These are phyloP conservation scores for Criorhina ranunculi DNA, from an alignment of 2,888 invertebrate genomes.

Conservation along the genomic window DNA sequence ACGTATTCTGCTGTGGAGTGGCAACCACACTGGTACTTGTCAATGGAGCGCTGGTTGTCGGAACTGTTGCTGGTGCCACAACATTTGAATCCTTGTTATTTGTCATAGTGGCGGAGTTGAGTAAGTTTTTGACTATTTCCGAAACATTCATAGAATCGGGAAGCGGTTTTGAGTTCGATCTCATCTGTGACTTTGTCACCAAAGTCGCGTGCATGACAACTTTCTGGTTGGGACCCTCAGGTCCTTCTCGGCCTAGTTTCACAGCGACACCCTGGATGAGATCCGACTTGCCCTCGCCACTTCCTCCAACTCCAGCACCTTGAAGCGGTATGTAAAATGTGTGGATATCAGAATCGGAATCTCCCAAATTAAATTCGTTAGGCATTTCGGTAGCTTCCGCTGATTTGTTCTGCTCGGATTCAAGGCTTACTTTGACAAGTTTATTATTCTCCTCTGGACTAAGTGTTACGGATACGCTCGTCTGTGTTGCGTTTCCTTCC, in stretches of 20 bases:
- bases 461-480: constrained; percentile 82
- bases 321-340: constrained; percentile 88
- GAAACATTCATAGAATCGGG: constrained; percentile 83
- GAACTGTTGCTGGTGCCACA: constrained; percentile 39
- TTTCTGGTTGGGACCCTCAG: constrained; percentile 87
- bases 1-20: constrained; percentile 34
- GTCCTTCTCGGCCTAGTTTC: constrained; percentile 88
- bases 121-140: constrained; percentile 83
- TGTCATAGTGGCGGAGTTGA: constrained; percentile 79
- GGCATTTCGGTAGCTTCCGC: constrained; percentile 47
- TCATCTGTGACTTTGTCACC: constrained; percentile 87
- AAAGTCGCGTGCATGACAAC: constrained; percentile 88
- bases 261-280: constrained; percentile 88
- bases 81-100: constrained; percentile 67
- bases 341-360: constrained; percentile 86
- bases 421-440: constrained; percentile 86
- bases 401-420: constrained; percentile 81
- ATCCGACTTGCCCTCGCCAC: constrained; percentile 80
- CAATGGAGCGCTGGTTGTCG: constrained; percentile 7
- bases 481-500: constrained; percentile 80
- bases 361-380: constrained; percentile 82
- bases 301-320: constrained; percentile 82
- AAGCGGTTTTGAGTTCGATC: constrained; percentile 82
- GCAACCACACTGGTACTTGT: constrained; percentile 11
- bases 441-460: constrained; percentile 84